Evolutionary conservation across 2,797 vertebrate species (phyloP).

Genomic region (Trichosurus vulpecula): DNA sequence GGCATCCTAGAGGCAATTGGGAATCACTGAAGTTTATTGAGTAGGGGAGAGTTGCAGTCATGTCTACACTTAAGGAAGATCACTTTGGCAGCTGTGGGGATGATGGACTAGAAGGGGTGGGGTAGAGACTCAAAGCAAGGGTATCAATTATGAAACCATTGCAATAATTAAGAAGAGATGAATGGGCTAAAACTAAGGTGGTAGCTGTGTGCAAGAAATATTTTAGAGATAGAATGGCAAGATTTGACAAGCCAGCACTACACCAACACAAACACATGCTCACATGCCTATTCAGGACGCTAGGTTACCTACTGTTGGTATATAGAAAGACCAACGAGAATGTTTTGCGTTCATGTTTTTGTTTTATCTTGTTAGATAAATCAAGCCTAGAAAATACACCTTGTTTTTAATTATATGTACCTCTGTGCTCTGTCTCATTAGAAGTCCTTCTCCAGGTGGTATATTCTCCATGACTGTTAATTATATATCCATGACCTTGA

Average conservation of each 20-base stretch:
- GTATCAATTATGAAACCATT: not conserved
- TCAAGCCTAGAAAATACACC: constrained; percentile 10
- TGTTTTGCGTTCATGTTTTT: not conserved
- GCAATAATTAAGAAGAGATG: not conserved
- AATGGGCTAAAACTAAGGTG: not conserved
- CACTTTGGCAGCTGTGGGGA: not conserved
- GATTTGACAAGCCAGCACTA: not conserved
- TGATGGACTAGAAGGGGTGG: not conserved
- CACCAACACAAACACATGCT: not conserved
- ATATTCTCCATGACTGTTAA: not conserved
- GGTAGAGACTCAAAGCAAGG: not conserved
- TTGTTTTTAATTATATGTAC: constrained; percentile 22
- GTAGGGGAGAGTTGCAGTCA: not conserved
- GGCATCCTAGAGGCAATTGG: not conserved
- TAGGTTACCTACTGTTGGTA: not conserved
- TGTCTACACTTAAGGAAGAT: not conserved
- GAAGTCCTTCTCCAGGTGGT: not conserved
- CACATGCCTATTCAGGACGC: not conserved
- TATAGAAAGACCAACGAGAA: not conserved
- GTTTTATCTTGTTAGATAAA: constrained; percentile 27
- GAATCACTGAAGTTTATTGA: not conserved
- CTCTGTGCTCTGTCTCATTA: not conserved
- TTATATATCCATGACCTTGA: not conserved
- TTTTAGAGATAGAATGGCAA: not conserved
- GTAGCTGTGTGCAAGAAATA: not conserved